phyloP scores from a whole-genome alignment of 2,113 vertebrate genomes.

The Cyanoderma ruficeps region DNA sequence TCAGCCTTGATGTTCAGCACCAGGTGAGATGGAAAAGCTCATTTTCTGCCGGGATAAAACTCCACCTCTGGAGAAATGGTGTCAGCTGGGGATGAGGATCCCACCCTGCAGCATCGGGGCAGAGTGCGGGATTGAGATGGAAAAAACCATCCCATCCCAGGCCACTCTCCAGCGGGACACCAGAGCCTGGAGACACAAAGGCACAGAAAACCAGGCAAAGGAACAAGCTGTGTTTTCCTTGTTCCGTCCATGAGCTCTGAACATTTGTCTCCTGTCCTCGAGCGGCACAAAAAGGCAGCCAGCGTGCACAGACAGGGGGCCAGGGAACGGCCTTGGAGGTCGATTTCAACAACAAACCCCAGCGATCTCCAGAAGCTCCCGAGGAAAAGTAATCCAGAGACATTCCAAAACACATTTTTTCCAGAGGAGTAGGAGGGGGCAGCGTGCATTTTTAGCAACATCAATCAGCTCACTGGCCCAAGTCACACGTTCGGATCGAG shows the following conservation, averaged over 20 bases:
- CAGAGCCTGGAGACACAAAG: neutral
- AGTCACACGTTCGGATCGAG: neutral
- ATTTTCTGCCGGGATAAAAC: neutral
- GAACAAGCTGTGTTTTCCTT: rapidly evolving
- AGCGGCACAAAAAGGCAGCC: neutral
- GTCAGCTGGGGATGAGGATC: neutral
- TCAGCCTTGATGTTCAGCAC: neutral
- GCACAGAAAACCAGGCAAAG: neutral
- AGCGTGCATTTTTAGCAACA: neutral
- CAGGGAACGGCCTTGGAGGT: neutral
- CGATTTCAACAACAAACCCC: neutral
- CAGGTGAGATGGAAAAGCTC: neutral
- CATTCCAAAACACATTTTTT: constrained; percentile 23
- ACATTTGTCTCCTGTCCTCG: neutral
- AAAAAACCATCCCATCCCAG: neutral
- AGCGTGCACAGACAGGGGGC: rapidly evolving
- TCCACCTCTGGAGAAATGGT: neutral
- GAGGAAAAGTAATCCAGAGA: neutral
- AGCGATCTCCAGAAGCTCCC: neutral
- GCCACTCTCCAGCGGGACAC: neutral
- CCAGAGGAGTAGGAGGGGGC: neutral
- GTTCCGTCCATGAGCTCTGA: neutral
- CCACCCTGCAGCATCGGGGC: neutral
- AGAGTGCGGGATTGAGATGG: neutral
- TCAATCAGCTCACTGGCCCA: neutral